A percentile compares a stretch with the other conserved stretches of the same genome.
Conservation (phyloP, 1,140 invertebrate species). For the Drosophila triauraria region DNA sequence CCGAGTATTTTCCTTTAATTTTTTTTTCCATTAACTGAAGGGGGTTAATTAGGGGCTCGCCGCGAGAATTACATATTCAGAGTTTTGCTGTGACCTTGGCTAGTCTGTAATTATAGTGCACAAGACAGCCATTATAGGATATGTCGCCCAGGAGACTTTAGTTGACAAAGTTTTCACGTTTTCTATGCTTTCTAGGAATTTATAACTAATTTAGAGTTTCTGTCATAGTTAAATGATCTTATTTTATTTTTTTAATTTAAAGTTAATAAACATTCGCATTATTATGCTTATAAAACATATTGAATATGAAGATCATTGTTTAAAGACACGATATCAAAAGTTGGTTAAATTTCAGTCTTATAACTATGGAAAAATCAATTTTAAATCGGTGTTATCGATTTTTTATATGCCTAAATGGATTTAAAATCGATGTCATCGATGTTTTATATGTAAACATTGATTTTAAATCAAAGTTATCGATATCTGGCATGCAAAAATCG, state of each 20-base stretch:
- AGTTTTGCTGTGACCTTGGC: conserved; percentile 19
- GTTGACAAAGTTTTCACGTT: background rate
- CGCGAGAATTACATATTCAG: conserved; percentile 6
- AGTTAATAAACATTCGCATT: too few species aligned
- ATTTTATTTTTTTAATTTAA: too few species aligned
- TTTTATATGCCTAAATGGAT: too few species aligned
- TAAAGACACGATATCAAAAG: too few species aligned
- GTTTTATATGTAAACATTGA: background rate
- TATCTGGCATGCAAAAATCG: background rate
- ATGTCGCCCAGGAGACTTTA: conserved; percentile 27
- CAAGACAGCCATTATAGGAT: conserved; percentile 13
- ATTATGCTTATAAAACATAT: too few species aligned
- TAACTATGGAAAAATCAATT: too few species aligned
- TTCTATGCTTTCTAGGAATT: background rate
- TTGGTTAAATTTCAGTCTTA: too few species aligned
- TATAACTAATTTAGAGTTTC: background rate
- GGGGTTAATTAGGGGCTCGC: conserved; percentile 12
- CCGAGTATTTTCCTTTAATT: background rate
- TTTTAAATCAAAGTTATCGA: background rate
- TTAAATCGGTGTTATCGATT: too few species aligned
- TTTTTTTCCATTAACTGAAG: conserved; percentile 7
- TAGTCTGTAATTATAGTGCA: conserved; percentile 16
- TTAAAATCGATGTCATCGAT: too few species aligned
- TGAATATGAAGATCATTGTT: too few species aligned
- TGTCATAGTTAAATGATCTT: background rate